Conservation (phyloP, 2,888 invertebrate species). For the Cotesia congregata region DNA sequence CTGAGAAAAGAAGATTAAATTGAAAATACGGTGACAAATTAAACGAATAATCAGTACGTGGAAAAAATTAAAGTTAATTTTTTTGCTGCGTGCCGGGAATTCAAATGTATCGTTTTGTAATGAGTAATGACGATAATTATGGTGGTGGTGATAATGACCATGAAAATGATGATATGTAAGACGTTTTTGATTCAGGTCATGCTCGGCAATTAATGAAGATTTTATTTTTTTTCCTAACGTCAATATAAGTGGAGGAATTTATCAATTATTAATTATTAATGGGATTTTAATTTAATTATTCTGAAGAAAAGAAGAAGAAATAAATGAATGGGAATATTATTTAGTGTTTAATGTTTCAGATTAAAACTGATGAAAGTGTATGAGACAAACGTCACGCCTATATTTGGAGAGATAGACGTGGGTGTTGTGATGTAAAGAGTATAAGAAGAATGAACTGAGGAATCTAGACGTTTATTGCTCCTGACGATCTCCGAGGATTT, state of each 20-base stretch:
- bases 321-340: constrained; percentile 5
- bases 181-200: constrained; percentile 25
- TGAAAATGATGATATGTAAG: constrained; percentile 35
- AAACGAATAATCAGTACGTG: constrained; percentile 37
- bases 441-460: constrained; percentile 26
- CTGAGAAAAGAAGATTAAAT: not conserved
- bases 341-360: constrained; percentile 16
- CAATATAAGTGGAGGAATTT: not conserved
- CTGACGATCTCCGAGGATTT: not conserved
- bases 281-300: not conserved
- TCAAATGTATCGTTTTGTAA: not conserved
- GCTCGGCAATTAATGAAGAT: constrained; percentile 12
- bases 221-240: constrained; percentile 3
- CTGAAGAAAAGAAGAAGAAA: not conserved
- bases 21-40: not conserved
- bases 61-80: constrained; percentile 18
- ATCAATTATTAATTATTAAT: not conserved
- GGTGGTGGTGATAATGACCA: constrained; percentile 19
- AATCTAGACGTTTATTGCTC: constrained; percentile 29
- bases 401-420: constrained; percentile 38
- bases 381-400: constrained; percentile 38
- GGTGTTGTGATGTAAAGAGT: constrained; percentile 26
- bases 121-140: constrained; percentile 18
- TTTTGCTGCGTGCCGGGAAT: not conserved
- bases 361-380: constrained; percentile 33